Evolutionary conservation across 2,888 invertebrate species (phyloP), one percentile per base, ranked within the genome.

Genomic region (Artemia sinica): DNA sequence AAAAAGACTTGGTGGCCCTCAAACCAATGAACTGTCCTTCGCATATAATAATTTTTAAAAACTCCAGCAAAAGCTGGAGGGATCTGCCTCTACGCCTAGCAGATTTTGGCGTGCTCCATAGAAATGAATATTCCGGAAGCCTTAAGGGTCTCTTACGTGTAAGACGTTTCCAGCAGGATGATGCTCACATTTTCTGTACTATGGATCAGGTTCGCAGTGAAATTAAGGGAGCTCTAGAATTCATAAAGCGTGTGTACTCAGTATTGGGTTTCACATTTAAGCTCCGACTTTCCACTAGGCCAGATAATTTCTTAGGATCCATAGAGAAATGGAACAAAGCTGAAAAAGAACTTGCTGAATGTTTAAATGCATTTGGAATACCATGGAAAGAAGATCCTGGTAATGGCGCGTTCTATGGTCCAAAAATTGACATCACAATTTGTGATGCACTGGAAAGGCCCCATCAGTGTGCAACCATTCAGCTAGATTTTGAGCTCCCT

Each of bases 11-110:
- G 8, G 98, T 88, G 78, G 97, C 94, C 0, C 80, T 99, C 72
- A 99, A 98, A 76, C 98, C 98, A 0, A 98, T 98, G 98, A 98
- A 98, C 78, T 98, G 98, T 76, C 98, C 98, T 0, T 97, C 97
- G 0, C 96, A 97, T 75, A 84, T 85, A 78, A 77, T 93, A 58
- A 88, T 93, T 77, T 93, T 91, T 80, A 84, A 82, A 71, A 82
- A 83, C 67, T 79, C 84, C 49, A 84, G 81, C 10, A 85, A 94
- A 18, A 96, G 97, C 0, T 96, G 96, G 93, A 85, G 94, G 72
- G 97, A 98, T 78, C 79, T 98, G 73, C 98, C 98, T 0, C 80
- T 97, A 10, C 85, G 97, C 3, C 80, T 93, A 79, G 97, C 98
- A 0, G 98, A 98, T 80, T 98, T 98, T 79, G 98, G 98, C 13